These are phyloP conservation scores for Melieria crassipennis DNA, from an alignment of 2,888 invertebrate species.

Conservation along the genomic window DNA sequence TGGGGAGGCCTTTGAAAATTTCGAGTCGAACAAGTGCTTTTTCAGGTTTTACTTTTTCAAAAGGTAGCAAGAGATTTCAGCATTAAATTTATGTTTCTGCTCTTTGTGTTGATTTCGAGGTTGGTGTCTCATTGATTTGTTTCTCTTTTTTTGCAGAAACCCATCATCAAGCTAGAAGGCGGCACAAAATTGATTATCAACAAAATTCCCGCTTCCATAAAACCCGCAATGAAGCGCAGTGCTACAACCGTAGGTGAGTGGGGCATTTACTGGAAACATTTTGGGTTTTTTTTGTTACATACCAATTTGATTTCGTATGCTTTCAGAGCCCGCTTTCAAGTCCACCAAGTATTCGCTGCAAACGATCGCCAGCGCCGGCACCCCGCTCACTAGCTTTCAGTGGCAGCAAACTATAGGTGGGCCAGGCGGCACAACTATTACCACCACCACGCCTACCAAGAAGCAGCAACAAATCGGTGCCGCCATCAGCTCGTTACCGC, in stretches of 20 bases:
- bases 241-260: constrained; percentile 42
- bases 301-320: constrained; percentile 5
- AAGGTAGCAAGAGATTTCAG: no score
- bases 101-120: no score
- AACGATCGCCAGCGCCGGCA: constrained; percentile 50
- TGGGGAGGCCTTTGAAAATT: no score
- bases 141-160: constrained; percentile 40
- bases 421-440: constrained; percentile 35
- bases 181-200: constrained; percentile 49
- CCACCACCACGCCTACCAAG: constrained; percentile 37
- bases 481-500: constrained; percentile 57
- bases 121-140: background rate
- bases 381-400: constrained; percentile 49
- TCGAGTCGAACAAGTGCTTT: constrained; percentile 11
- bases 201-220: constrained; percentile 50
- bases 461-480: constrained; percentile 49
- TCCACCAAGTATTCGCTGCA: constrained; percentile 55
- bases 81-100: no score
- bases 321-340: constrained; percentile 48
- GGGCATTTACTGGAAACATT: background rate
- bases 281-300: background rate
- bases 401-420: constrained; percentile 45
- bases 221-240: constrained; percentile 56
- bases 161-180: constrained; percentile 46
- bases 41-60: background rate